These are phyloP conservation scores for Pachyseris speciosa DNA, from an alignment of 64 coral and sea anemone genomes.

Conservation along the genomic window DNA sequence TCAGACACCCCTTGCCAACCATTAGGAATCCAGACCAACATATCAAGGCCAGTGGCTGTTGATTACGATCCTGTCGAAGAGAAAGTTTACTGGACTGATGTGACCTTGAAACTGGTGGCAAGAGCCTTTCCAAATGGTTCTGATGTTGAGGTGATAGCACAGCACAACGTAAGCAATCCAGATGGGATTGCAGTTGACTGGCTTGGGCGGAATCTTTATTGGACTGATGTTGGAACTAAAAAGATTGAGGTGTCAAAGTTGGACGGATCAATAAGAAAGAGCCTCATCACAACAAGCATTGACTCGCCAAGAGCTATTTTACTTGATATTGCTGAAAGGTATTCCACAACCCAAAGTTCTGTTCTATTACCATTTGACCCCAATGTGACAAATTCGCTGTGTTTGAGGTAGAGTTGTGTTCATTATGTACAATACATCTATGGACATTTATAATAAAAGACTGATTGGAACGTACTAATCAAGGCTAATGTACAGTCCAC, in stretches of 20 bases:
- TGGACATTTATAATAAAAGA: no score
- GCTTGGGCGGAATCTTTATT: conserved; percentile 64
- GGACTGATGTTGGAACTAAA: conserved; percentile 70
- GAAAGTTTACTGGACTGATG: conserved; percentile 68
- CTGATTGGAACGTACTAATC: no score
- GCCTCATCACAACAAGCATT: conserved; percentile 46
- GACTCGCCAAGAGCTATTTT: conserved; percentile 70
- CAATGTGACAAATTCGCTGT: no score
- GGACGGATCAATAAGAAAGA: conserved; percentile 61
- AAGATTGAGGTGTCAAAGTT: conserved; percentile 68
- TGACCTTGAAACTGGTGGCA: neutral
- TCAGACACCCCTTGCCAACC: neutral
- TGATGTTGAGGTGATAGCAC: conserved; percentile 29
- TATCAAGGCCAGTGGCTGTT: conserved; percentile 35
- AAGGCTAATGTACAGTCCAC: no score
- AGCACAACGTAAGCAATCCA: conserved; percentile 16
- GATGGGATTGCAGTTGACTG: conserved; percentile 69
- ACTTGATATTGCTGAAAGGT: conserved; percentile 63
- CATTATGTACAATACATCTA: no score
- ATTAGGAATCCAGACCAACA: conserved; percentile 6
- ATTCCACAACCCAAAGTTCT: neutral
- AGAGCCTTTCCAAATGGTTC: conserved; percentile 45
- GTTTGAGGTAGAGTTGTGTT: no score
- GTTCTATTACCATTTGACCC: neutral
- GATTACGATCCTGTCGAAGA: conserved; percentile 46